These are phyloP conservation scores for Tragelaphus imberbis DNA, from an alignment of 2,113 vertebrate species.

Conservation along the genomic window DNA sequence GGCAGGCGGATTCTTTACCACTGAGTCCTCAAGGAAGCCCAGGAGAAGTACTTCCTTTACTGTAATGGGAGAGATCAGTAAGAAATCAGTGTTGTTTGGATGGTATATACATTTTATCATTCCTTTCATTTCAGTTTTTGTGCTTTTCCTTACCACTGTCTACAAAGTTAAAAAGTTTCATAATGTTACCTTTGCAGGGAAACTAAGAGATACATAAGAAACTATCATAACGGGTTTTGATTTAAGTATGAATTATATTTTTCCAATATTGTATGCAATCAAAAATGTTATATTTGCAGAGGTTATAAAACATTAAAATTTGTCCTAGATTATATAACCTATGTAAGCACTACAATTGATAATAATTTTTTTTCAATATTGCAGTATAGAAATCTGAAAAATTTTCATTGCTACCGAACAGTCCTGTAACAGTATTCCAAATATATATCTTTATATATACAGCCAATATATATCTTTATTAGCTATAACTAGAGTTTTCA, in stretches of 20 bases:
- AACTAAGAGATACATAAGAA: not conserved
- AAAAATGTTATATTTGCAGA: not conserved
- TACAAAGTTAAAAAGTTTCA: not conserved
- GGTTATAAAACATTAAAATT: not conserved
- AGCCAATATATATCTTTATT: not conserved
- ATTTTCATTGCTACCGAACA: not conserved
- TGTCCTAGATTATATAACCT: not conserved
- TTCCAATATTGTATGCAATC: not conserved
- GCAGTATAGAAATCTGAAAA: not conserved
- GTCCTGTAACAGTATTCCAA: not conserved
- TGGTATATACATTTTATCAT: not conserved
- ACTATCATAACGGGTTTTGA: not conserved
- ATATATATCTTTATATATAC: not conserved
- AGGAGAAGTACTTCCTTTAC: not conserved
- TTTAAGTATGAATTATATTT: not conserved
- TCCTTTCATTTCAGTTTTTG: not conserved
- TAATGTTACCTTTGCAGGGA: not conserved
- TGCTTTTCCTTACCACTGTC: not conserved
- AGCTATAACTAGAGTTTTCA: conserved; percentile 36
- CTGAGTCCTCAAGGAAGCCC: not conserved
- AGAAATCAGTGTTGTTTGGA: not conserved
- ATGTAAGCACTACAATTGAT: not conserved
- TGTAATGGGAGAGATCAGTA: not conserved
- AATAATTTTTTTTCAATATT: not conserved
- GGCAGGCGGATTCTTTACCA: not conserved